Evolutionary conservation across 2,113 vertebrate genomes (phyloP).

Genomic region (Hiodon tergisus): DNA sequence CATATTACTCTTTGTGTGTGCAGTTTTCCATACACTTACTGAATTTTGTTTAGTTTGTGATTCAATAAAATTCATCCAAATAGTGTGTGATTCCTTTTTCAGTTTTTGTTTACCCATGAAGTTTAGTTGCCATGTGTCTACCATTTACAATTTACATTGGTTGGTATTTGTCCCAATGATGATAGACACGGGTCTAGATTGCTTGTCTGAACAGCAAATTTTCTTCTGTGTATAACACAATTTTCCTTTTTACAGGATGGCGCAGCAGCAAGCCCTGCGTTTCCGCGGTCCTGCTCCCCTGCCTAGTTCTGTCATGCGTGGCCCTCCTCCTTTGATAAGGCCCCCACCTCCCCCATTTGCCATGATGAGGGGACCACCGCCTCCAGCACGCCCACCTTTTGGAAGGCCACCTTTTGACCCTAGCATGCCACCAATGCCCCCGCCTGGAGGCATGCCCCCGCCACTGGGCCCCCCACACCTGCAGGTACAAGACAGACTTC

Average conservation of each 20-base stretch:
- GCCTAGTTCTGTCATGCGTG: slow-evolving; percentile 65
- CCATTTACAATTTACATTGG: too few species aligned
- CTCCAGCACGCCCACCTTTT: slow-evolving; percentile 71
- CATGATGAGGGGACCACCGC: slow-evolving; percentile 75
- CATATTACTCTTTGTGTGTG: too few species aligned
- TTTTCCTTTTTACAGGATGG: slow-evolving; percentile 60
- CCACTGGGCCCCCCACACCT: slow-evolving; percentile 76
- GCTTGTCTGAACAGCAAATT: neutral
- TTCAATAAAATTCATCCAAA: too few species aligned
- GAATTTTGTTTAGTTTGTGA: too few species aligned
- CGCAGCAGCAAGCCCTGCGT: slow-evolving; percentile 72
- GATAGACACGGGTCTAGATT: too few species aligned
- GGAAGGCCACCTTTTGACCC: slow-evolving; percentile 77
- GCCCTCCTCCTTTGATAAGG: slow-evolving; percentile 72
- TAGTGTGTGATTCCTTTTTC: too few species aligned
- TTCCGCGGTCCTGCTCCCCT: slow-evolving; percentile 72
- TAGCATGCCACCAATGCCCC: slow-evolving; percentile 77
- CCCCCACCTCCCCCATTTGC: slow-evolving; percentile 74
- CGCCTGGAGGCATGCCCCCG: slow-evolving; percentile 73
- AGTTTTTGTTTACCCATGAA: too few species aligned
- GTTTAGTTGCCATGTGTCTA: too few species aligned
- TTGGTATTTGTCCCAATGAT: neutral
- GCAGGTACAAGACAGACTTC: slow-evolving; percentile 58
- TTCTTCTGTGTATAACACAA: neutral
- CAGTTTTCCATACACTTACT: too few species aligned